Base-by-base conservation (phyloP, 2,888 invertebrate species). In the Ferrisia virgata region DNA sequence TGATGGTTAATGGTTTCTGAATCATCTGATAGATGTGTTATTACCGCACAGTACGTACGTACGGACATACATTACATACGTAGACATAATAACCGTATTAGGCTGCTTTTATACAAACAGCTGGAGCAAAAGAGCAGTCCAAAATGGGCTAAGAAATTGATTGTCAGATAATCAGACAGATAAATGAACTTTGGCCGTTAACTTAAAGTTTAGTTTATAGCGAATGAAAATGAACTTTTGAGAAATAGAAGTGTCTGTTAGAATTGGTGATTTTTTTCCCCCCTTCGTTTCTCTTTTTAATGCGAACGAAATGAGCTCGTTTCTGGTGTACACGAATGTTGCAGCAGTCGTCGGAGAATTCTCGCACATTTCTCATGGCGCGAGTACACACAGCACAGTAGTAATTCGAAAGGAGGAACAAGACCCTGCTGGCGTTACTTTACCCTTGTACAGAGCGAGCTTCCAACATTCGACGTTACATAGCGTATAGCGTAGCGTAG, bases 151-250 rank as follows among this genome's bases (percentile, higher is more conserved):
- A 13, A 28, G 28, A 72, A 72, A 33, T 72, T 72, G 72, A 72
- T 72, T 72, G 72, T 72, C 72, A 72, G 72, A 33, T 72, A 72
- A 72, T 72, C 72, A 72, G 72, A 72, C 72, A 64, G n/a, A 72
- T 72, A 72, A 72, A 72, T 72, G 72, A 72, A 72, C 72, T 72
- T 72, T 31, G 72, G 72, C 33, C 28, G n/a, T 18, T 28, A 11
- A 4, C 11, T 28, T 1, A 39, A 28, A 22, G 58, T 64, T 11
- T 3, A 64, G 28, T 28, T 8, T 39, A 39, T n/a, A 3, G 6
- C 28, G 15, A 64, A 64, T 64, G 64, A 64, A 64, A 64, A 64
- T 33, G 72, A 33, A 64, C 25, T 64, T 64, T 64, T 13, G 58
- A n/a, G n/a, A 64, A 64, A 64, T 64, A 25, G 28, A 64, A 64